A percentile compares a stretch with the other conserved stretches of the same genome.
These are phyloP conservation scores for Parauchenoglanis ngamensis DNA, from an alignment of 2,797 vertebrate genomes.

Conservation along the genomic window DNA sequence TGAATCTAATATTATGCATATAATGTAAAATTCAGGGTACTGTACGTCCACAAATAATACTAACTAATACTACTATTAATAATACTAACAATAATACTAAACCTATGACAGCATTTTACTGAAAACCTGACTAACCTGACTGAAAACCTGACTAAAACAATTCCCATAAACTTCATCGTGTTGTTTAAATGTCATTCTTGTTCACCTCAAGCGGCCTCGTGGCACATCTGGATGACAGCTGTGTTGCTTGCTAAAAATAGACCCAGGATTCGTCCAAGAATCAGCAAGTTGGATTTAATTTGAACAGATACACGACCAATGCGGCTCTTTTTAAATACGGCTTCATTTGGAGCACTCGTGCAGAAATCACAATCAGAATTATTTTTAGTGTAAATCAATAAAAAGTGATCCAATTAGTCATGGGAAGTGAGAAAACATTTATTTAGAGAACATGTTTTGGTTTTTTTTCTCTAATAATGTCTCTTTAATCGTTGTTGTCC, in stretches of 20 bases:
- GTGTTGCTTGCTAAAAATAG: conserved; percentile 53
- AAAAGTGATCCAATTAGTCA: conserved; percentile 24
- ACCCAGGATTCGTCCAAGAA: conserved; percentile 44
- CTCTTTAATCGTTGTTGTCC: conserved; percentile 50
- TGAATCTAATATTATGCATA: background rate
- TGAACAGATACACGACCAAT: background rate
- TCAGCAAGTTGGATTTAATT: background rate
- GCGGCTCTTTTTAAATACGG: background rate
- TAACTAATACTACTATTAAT: background rate
- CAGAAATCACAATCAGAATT: background rate
- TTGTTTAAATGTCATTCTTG: conserved; percentile 39
- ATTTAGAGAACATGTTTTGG: conserved; percentile 49
- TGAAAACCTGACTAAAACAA: conserved; percentile 5
- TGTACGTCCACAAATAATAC: background rate
- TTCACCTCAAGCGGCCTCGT: conserved; percentile 53
- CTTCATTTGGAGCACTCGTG: background rate
- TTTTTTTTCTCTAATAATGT: conserved; percentile 45
- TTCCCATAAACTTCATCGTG: conserved; percentile 11
- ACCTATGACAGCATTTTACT: background rate
- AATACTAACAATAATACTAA: background rate
- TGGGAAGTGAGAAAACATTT: conserved; percentile 32
- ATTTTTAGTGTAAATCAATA: conserved; percentile 12
- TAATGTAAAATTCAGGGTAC: background rate
- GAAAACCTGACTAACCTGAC: background rate
- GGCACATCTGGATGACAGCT: conserved; percentile 63